phyloP scores from a whole-genome alignment of 2,113 vertebrate species.

The Eretmodus cyanostictus region DNA sequence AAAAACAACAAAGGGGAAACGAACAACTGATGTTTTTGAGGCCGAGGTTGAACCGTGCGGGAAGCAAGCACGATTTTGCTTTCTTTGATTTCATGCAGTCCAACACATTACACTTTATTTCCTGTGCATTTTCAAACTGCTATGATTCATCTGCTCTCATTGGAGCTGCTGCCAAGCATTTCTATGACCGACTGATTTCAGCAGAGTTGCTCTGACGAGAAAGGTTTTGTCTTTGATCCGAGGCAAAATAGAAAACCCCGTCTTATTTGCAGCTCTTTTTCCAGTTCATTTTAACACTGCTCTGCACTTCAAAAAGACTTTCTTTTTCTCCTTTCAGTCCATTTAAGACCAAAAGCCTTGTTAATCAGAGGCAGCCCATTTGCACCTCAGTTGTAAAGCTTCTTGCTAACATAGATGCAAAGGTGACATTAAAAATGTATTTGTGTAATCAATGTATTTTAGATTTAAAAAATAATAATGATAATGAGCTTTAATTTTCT shows the following conservation, averaged over 20 bases:
- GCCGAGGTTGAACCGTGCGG: background rate
- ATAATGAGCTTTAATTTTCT: conserved; percentile 39
- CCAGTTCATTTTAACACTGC: background rate
- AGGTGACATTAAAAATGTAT: conserved; percentile 6
- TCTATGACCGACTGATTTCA: background rate
- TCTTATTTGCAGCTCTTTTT: background rate
- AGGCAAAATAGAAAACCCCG: background rate
- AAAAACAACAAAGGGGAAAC: background rate
- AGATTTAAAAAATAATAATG: background rate
- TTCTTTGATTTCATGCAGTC: conserved; percentile 6
- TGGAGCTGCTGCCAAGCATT: conserved; percentile 1
- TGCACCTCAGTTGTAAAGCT: background rate
- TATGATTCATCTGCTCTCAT: background rate
- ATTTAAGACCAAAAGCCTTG: background rate
- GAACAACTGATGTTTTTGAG: background rate
- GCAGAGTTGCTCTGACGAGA: background rate
- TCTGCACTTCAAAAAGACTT: background rate
- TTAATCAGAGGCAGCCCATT: background rate
- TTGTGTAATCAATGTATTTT: conserved; percentile 39
- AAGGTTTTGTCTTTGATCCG: background rate
- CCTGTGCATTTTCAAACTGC: background rate
- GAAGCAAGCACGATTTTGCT: background rate
- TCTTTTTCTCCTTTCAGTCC: background rate
- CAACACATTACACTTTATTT: background rate
- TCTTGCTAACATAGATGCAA: conserved; percentile 19